Base-by-base conservation (phyloP, 2,797 vertebrate species). In the Sebastes aleutianus region DNA sequence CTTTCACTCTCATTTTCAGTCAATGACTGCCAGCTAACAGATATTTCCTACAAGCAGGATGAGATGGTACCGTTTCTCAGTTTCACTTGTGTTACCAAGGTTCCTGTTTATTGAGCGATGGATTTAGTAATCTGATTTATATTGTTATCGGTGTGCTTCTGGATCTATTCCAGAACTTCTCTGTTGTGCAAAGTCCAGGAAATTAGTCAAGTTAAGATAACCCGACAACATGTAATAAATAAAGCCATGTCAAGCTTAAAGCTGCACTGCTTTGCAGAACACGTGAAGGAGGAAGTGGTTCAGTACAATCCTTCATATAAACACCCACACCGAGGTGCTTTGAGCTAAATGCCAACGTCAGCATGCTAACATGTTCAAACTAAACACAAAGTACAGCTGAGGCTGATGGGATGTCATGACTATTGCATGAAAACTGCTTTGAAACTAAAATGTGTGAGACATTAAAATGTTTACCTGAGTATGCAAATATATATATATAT, bases 261-360 rank as follows among this genome's bases (percentile, higher is more conserved):
- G 18, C 20, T 50, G 22, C 10, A 1, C 22, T 24, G 63, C 34
- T 66, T 34, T 68, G 20, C 5, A 36, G 24, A 9, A 22, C 8
- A 12, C 4, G 31, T 43, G 36, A 5, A 29, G 36, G 62, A 76
- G 74, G 83, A 83, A 83, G 80, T 85, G 77, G 58, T 80, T 80
- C 5, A 31, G 6, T 20, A 13, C 10, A 3, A 7, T 16, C 14
- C 0, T 43, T 16, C 39, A 43, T 16, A 43, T 16, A 43, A 0
- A 16, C 39, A 36, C 12, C 36, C 12, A 12, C 36, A 13, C 36
- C 36, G 12, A 36, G 12, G 12, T 36, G 36, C 11, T 36, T 36
- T 36, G 36, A 36, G 36, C 36, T 36, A 36, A 36, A 36, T 36
- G 36, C 36, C 36, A 36, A 36, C 3, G 7, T 50, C 18, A 50